These are phyloP conservation scores for Hipposideros larvatus DNA, from an alignment of 2,797 vertebrate species.

Conservation along the genomic window DNA sequence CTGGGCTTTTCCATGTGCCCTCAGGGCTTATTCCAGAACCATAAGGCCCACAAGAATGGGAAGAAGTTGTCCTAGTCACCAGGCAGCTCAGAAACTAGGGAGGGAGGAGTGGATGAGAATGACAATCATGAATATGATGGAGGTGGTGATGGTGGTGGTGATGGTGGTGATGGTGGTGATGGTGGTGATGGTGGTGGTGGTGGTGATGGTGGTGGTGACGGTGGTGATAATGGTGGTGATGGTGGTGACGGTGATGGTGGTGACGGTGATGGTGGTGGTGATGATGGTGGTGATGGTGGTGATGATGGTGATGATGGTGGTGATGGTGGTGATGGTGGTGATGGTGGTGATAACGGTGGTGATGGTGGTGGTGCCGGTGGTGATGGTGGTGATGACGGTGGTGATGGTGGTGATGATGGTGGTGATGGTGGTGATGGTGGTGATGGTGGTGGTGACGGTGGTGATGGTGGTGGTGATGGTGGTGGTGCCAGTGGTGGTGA, in stretches of 20 bases:
- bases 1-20: not conserved
- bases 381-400: fast-evolving
- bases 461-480: not conserved
- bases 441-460: fast-evolving
- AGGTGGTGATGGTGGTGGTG: fast-evolving
- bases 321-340: fast-evolving
- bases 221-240: fast-evolving
- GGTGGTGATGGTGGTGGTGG: fast-evolving
- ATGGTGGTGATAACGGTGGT: fast-evolving
- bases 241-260: fast-evolving
- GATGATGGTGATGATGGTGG: fast-evolving
- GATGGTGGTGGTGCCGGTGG: fast-evolving
- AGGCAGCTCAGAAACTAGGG: not conserved
- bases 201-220: fast-evolving
- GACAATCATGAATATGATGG: not conserved
- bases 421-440: fast-evolving
- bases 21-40: not conserved
- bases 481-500: fast-evolving
- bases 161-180: not conserved
- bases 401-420: fast-evolving
- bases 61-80: not conserved
- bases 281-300: fast-evolving
- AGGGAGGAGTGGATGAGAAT: no score
- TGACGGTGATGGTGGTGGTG: fast-evolving
- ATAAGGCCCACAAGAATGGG: not conserved